A percentile compares a stretch with the other conserved stretches of the same genome.
Conservation (phyloP, 2,888 invertebrate species). For the Lycia hirtaria region DNA sequence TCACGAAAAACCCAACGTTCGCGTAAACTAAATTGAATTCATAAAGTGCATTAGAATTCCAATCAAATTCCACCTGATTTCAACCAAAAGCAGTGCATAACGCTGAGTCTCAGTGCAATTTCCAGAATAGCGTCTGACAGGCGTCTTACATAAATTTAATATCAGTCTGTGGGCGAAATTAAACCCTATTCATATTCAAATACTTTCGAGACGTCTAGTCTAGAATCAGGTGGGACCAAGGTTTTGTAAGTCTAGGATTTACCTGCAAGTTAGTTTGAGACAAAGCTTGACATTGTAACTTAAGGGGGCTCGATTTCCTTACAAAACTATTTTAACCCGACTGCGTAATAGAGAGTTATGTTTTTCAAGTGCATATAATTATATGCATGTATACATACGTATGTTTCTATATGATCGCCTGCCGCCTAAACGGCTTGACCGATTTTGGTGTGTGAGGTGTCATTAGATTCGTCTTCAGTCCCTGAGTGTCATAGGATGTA, state of each 20-base stretch:
- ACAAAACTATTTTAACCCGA: too few species aligned
- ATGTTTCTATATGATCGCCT: too few species aligned
- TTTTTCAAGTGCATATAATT: too few species aligned
- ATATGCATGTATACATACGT: too few species aligned
- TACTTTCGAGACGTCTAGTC: conserved; percentile 46
- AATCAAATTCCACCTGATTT: conserved; percentile 7
- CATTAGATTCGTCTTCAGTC: too few species aligned
- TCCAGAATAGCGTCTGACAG: conserved; percentile 12
- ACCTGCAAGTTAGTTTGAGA: neutral
- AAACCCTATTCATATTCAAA: conserved; percentile 70
- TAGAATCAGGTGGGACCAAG: conserved; percentile 10
- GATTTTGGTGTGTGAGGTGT: too few species aligned
- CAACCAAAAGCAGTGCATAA: conserved; percentile 12
- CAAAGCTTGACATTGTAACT: too few species aligned
- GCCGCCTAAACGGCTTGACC: too few species aligned
- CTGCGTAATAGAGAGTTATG: too few species aligned
- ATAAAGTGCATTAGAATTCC: conserved; percentile 6
- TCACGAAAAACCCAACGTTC: neutral
- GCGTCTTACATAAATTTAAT: conserved; percentile 65
- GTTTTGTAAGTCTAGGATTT: conserved; percentile 7
- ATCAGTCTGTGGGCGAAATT: conserved; percentile 60
- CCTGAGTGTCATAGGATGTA: too few species aligned
- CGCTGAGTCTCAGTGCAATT: conserved; percentile 7
- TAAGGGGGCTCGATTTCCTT: too few species aligned
- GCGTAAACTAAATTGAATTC: neutral